Conservation (phyloP, 2,113 vertebrate genomes). For the Peromyscus polionotus region DNA sequence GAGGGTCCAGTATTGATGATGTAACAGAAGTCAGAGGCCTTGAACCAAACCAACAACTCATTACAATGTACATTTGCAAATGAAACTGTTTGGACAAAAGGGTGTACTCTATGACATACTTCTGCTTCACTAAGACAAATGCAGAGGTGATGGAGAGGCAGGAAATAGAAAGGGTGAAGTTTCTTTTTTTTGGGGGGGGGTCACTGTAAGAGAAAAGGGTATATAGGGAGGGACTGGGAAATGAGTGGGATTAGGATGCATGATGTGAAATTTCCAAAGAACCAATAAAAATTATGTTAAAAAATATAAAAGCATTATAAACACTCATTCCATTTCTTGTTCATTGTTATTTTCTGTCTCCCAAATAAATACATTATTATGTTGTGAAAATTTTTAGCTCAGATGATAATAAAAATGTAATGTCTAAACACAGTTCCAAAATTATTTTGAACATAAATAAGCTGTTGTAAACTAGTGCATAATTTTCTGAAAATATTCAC, state of each 20-base stretch:
- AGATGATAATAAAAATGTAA: not conserved
- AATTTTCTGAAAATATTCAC: not conserved
- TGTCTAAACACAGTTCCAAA: not conserved
- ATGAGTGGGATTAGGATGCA: no score
- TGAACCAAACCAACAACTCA: not conserved
- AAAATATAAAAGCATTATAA: not conserved
- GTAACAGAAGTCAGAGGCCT: not conserved
- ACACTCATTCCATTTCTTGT: not conserved
- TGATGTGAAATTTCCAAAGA: no score
- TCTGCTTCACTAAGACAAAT: no score
- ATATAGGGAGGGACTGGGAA: no score
- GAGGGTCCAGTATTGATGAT: not conserved
- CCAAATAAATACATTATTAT: not conserved
- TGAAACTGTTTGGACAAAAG: no score
- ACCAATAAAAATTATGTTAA: no score
- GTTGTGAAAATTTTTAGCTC: not conserved
- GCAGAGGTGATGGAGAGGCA: no score
- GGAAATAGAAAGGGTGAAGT: no score
- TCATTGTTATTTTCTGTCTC: not conserved
- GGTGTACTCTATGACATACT: no score
- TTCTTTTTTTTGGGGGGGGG: no score
- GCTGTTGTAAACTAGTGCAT: not conserved
- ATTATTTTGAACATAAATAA: not conserved
- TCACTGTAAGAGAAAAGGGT: no score
- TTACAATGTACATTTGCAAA: no score